phyloP scores from a whole-genome alignment of 2,113 vertebrate species.

The Enhydra lutris region DNA sequence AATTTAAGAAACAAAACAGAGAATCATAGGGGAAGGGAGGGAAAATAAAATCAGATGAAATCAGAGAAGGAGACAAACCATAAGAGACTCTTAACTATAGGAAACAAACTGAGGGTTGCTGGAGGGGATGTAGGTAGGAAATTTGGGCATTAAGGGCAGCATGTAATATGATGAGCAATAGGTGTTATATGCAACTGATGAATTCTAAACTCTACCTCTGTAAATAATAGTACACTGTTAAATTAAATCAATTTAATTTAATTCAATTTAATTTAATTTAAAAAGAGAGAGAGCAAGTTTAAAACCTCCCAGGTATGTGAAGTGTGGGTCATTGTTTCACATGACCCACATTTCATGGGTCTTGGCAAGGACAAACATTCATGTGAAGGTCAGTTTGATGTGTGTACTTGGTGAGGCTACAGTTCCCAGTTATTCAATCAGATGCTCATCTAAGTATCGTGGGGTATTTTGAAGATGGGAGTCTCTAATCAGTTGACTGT shows the following conservation, averaged over 20 bases:
- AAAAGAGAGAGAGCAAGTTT: neutral
- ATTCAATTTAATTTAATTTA: neutral
- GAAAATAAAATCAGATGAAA: too few relatives aligned
- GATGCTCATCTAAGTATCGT: neutral
- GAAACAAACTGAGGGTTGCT: neutral
- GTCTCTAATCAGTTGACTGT: neutral
- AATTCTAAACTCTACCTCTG: neutral
- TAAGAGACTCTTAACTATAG: too few relatives aligned
- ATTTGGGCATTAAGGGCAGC: neutral
- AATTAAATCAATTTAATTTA: neutral
- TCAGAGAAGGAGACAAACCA: too few relatives aligned
- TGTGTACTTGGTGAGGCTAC: neutral
- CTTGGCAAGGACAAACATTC: neutral
- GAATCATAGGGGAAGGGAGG: too few relatives aligned
- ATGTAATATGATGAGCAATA: neutral
- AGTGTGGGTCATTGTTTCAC: neutral
- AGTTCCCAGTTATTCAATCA: too few relatives aligned
- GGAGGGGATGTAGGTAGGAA: neutral
- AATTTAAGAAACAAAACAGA: too few relatives aligned
- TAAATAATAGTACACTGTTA: neutral
- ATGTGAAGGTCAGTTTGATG: neutral
- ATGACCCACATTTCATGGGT: too few relatives aligned
- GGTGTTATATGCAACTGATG: neutral
- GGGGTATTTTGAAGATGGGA: neutral
- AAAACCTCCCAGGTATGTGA: neutral